Conservation (phyloP, 1,140 invertebrate genomes). For the Papilio helenus region DNA sequence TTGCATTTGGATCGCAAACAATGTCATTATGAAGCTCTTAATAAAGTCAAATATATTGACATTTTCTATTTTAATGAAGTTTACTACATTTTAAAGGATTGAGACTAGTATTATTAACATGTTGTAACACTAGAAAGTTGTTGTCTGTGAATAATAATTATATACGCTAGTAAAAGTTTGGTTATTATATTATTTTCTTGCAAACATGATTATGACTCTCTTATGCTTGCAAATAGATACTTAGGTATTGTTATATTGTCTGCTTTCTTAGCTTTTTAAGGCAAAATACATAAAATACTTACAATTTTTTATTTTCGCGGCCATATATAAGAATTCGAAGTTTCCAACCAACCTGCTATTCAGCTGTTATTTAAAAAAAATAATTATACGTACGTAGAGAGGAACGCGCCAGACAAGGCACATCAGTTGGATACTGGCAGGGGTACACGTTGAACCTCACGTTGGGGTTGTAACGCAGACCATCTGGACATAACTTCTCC, state of each 20-base stretch:
- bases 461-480: constrained; percentile 91
- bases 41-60: not conserved
- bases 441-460: constrained; percentile 88
- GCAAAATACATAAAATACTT: no score
- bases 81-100: not conserved
- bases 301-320: no score
- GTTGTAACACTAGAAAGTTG: not conserved
- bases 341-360: no score
- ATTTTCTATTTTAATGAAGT: not conserved
- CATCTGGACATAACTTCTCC: constrained; percentile 92
- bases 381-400: constrained; percentile 86
- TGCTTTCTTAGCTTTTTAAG: no score
- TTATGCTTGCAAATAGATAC: no score
- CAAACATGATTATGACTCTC: no score
- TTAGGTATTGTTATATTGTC: no score
- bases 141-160: not conserved
- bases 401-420: constrained; percentile 88
- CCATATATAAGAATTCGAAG: no score
- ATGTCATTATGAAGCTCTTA: not conserved
- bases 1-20: not conserved
- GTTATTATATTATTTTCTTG: no score
- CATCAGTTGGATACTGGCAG: constrained; percentile 92
- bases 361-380: no score
- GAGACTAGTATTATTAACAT: not conserved
- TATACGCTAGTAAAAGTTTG: not conserved